Conservation (phyloP, 2,888 invertebrate genomes). For the Aromia moschata region DNA sequence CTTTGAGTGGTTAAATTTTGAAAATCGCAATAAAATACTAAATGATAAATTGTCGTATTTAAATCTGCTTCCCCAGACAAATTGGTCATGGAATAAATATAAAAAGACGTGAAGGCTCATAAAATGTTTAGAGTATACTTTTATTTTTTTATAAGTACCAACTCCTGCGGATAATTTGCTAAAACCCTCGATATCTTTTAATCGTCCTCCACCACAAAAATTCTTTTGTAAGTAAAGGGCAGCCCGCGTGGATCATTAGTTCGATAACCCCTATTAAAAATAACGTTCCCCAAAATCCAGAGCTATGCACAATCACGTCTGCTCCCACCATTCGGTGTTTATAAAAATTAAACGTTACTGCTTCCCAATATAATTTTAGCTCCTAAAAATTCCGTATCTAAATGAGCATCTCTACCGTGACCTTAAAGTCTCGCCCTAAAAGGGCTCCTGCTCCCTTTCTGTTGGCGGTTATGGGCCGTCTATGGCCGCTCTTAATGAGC, state of each 20-base stretch:
- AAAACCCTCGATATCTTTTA: too few species aligned
- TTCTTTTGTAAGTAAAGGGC: too few species aligned
- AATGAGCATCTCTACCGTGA: constrained; percentile 43
- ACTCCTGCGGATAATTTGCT: too few species aligned
- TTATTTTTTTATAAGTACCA: too few species aligned
- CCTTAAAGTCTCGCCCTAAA: constrained; percentile 49
- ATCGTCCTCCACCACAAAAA: too few species aligned
- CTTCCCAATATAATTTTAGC: constrained; percentile 41
- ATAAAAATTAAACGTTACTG: constrained; percentile 42
- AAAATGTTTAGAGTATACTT: too few species aligned
- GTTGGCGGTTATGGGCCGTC: constrained; percentile 39
- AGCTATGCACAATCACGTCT: constrained; percentile 16
- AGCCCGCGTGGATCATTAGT: neutral
- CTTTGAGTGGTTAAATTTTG: too few species aligned
- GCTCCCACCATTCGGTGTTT: constrained; percentile 25
- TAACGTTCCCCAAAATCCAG: neutral
- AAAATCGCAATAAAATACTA: too few species aligned
- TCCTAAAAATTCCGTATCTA: constrained; percentile 17
- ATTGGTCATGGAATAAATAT: too few species aligned
- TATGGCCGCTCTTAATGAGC: constrained; percentile 50
- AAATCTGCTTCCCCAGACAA: too few species aligned
- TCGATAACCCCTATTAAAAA: constrained; percentile 2
- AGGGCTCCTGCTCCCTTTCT: constrained; percentile 43
- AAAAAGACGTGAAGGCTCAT: too few species aligned
- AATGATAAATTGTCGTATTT: too few species aligned